These are phyloP conservation scores for Notarius quadriscutis DNA, from an alignment of 2,113 vertebrate species.

Conservation along the genomic window DNA sequence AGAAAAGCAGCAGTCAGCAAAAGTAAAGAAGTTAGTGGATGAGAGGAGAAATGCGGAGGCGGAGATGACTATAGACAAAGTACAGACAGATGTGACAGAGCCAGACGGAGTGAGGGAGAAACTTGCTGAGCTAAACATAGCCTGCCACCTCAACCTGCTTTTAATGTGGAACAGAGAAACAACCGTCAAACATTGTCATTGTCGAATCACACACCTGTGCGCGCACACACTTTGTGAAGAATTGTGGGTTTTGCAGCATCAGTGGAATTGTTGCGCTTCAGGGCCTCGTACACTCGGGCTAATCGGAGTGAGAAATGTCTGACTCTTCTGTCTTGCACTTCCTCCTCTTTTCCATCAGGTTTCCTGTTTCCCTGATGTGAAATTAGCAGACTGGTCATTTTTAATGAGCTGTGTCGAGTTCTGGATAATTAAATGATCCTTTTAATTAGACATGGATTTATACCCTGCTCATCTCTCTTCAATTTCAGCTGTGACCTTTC, in stretches of 20 bases:
- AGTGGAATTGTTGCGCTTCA: conserved; percentile 17
- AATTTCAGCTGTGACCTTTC: conserved; percentile 48
- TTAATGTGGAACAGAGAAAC: conserved; percentile 43
- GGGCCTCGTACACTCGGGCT: neutral
- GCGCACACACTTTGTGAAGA: conserved; percentile 28
- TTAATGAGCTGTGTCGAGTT: conserved; percentile 51
- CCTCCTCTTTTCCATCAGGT: neutral
- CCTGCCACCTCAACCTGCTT: conserved; percentile 30
- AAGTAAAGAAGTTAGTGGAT: conserved; percentile 37
- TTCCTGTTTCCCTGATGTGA: conserved; percentile 21
- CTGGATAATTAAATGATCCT: conserved; percentile 53
- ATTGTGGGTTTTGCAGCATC: conserved; percentile 31
- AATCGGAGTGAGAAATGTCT: conserved; percentile 8
- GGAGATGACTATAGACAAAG: conserved; percentile 45
- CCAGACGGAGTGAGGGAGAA: conserved; percentile 54
- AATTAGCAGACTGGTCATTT: conserved; percentile 52
- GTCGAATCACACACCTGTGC: conserved; percentile 40
- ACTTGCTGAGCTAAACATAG: conserved; percentile 48
- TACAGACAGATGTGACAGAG: conserved; percentile 43
- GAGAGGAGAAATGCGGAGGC: conserved; percentile 35
- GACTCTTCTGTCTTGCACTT: neutral
- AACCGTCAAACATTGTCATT: conserved; percentile 29
- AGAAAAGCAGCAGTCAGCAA: conserved; percentile 28
- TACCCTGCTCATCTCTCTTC: conserved; percentile 40
- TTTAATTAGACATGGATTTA: conserved; percentile 55